These are phyloP conservation scores for Platichthys stellatus DNA, from an alignment of 2,113 vertebrate genomes.

Conservation along the genomic window DNA sequence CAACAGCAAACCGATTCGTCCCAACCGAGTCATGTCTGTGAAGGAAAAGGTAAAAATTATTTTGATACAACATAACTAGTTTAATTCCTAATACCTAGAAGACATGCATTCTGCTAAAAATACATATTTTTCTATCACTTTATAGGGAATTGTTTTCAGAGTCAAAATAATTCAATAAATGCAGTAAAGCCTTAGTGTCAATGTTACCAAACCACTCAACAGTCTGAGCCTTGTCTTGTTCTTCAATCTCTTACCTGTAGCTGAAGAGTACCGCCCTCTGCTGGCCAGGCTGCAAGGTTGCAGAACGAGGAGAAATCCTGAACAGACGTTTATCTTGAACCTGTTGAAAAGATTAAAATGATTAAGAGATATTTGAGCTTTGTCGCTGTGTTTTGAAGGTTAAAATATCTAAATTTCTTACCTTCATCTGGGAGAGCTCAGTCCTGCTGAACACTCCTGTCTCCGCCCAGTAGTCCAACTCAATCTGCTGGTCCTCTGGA, in stretches of 20 bases:
- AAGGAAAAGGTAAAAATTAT: conserved; percentile 35
- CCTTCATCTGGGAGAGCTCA: conserved; percentile 89
- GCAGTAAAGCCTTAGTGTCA: background rate
- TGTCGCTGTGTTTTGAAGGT: background rate
- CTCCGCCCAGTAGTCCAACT: conserved; percentile 89
- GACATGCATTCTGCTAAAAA: background rate
- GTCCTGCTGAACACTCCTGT: conserved; percentile 80
- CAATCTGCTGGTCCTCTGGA: conserved; percentile 90
- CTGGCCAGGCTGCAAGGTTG: conserved; percentile 86
- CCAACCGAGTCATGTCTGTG: conserved; percentile 87
- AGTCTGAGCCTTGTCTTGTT: too few relatives aligned
- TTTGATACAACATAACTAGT: background rate
- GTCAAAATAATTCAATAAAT: background rate
- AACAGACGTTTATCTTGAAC: conserved; percentile 87
- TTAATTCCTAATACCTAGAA: background rate
- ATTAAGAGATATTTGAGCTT: background rate
- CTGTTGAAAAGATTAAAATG: conserved; percentile 28
- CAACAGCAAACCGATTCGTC: conserved; percentile 85
- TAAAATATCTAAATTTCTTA: conserved; percentile 5
- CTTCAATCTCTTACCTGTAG: conserved; percentile 84
- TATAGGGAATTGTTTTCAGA: background rate
- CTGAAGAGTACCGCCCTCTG: conserved; percentile 85
- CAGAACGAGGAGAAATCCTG: conserved; percentile 84
- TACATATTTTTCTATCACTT: background rate
- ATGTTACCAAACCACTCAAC: background rate